These are phyloP conservation scores for Alexandromys fortis DNA, from an alignment of 2,113 vertebrate species.

Conservation along the genomic window DNA sequence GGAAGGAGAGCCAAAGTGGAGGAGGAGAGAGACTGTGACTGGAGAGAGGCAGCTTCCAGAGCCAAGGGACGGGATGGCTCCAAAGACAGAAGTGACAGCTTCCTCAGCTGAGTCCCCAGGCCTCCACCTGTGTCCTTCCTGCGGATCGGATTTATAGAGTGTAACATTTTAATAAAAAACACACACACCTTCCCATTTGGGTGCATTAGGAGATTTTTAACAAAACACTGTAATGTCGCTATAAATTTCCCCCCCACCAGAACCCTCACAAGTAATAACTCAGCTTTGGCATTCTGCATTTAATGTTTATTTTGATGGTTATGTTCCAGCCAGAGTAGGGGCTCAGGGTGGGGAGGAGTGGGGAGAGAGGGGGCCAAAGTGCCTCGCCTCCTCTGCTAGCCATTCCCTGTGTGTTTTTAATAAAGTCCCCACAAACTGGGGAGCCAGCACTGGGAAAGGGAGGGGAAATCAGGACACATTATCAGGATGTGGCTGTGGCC, in stretches of 20 bases:
- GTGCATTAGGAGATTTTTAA: constrained; percentile 92
- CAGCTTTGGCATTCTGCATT: constrained; percentile 87
- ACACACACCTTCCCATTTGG: constrained; percentile 88
- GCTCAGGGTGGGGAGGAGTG: constrained; percentile 42
- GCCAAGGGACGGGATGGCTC: constrained; percentile 64
- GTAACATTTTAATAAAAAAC: constrained; percentile 91
- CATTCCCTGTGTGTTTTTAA: constrained; percentile 88
- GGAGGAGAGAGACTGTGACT: neutral
- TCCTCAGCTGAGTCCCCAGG: constrained; percentile 83
- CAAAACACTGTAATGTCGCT: constrained; percentile 89
- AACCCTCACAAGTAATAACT: constrained; percentile 91
- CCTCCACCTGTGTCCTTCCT: constrained; percentile 90
- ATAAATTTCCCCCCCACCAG: constrained; percentile 88
- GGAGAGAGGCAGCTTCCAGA: constrained; percentile 14
- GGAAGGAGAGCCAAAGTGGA: neutral
- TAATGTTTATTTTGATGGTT: constrained; percentile 91
- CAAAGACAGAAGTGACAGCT: constrained; percentile 83
- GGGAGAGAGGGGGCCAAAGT: constrained; percentile 76
- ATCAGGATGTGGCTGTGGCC: constrained; percentile 30
- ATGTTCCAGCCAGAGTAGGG: constrained; percentile 83
- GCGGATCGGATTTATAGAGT: constrained; percentile 89
- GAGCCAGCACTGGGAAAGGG: constrained; percentile 83
- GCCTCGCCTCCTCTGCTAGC: constrained; percentile 67
- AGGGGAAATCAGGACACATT: constrained; percentile 77
- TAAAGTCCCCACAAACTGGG: constrained; percentile 85